These are phyloP conservation scores for Dromius quadrimaculatus DNA, from an alignment of 2,888 invertebrate species.

Conservation along the genomic window DNA sequence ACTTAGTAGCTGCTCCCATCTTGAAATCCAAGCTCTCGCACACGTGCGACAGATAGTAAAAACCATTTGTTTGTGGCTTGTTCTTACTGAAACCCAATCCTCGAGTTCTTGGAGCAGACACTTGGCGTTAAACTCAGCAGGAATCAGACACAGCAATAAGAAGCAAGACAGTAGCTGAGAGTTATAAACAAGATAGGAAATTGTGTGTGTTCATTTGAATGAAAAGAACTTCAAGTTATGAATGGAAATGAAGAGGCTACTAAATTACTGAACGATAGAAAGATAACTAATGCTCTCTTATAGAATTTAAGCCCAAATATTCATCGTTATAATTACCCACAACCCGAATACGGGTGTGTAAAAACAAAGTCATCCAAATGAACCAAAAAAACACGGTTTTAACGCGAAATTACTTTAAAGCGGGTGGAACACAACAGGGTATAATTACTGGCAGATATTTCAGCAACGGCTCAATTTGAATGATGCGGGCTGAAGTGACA, in stretches of 20 bases:
- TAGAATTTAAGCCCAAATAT: too few relatives aligned
- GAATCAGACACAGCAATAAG: background rate
- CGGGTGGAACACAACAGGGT: constrained; percentile 34
- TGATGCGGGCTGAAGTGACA: constrained; percentile 19
- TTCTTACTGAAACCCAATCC: constrained; percentile 22
- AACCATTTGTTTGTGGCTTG: constrained; percentile 19
- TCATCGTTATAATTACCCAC: constrained; percentile 20
- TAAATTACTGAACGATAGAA: too few relatives aligned
- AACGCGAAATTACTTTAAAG: constrained; percentile 10
- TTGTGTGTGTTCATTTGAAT: too few relatives aligned
- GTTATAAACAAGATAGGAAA: background rate
- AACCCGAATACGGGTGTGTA: constrained; percentile 15
- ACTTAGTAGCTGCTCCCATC: constrained; percentile 25
- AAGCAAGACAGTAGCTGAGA: constrained; percentile 22
- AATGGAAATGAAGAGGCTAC: too few relatives aligned
- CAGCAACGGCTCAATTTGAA: constrained; percentile 42
- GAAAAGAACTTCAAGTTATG: too few relatives aligned
- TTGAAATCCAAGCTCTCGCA: background rate
- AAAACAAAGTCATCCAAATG: constrained; percentile 8
- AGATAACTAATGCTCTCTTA: too few relatives aligned
- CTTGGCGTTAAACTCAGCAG: constrained; percentile 22
- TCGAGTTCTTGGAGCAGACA: background rate
- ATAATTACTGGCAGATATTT: constrained; percentile 47
- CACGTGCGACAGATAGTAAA: constrained; percentile 25
- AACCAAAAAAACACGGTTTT: constrained; percentile 17